Evolutionary conservation across 2,113 vertebrate species (phyloP), one percentile per base, ranked within the genome.

Genomic region (Galemys pyrenaicus): DNA sequence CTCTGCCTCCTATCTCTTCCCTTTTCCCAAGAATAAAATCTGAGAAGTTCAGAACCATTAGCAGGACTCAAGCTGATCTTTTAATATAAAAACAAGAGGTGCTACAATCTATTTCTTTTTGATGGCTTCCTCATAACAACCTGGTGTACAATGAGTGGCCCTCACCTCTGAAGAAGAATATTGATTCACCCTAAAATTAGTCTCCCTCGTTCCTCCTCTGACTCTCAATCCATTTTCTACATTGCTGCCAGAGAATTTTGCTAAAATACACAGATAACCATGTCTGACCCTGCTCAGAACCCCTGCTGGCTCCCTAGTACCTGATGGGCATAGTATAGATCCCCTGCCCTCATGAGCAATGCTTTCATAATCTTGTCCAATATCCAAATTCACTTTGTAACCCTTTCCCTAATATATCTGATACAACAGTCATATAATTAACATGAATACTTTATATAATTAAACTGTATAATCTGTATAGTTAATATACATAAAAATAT

Each of bases 51-150:
- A 68, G 60, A 68, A 32, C 28, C 39, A 95, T 84, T 87, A 84
- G 20, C 65, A 89, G 22, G 65, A 6, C n/a, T 92, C 71, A 83
- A 67, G 70, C n/a, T 87, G 62, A 87, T 71, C 91, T 79, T 84
- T 65, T 51, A 51, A 60, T 60, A 80, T 49, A 75, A 87, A 91
- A 37, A 39, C 10, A 35, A 41, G 28, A 65, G 82, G 13, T 5
- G 56, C 84, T 37, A 30, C 5, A 70, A 82, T 35, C 19, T 74
- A 35, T 41, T 62, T 26, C 35, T 62, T 79, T 73, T 39, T 17
- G 17, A 22, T 30, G 83, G 65, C 20, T 5, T 87, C 49, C 46
- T 51, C 54, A 1, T 17, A 8, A 44, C 2, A 35, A 30, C 15
- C 13, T 81, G 46, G 62, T 26, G 28, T 60, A 71, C 60, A 54